Evolutionary conservation across 1,140 invertebrate species (phyloP), one percentile per base, ranked within the genome.

Genomic region (Drosophila ohnishii): DNA sequence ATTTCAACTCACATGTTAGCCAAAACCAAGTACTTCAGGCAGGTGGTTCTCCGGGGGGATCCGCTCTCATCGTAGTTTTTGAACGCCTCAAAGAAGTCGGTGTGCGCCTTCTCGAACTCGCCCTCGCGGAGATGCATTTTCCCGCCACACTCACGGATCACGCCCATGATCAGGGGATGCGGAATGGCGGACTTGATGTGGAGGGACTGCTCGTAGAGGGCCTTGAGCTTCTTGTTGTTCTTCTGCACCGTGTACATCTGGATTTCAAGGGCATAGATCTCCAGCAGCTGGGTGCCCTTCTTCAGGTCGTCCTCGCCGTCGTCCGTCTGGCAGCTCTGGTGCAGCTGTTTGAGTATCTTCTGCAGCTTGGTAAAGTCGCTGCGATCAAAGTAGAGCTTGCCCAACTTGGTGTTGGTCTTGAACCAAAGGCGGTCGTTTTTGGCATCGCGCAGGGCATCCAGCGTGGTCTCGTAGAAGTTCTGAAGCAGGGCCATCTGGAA

Each of bases 171-270:
- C 3, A 99, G 93, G 2, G 99, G 99, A 95, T 99, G 99, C 39
- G 99, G 99, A 92, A 99, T 99, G 55, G 99, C 99, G 53, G 98
- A 99, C 92, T 99, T 99, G 75, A 99, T 99, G 92, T 99, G 98
- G 48, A 99, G 93, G 0, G 98, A 99, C 92, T 99, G 98, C 92
- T 99, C 98, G 92, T 99, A 99, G 1, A 99, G 93, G 5, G 97
- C 96, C 93, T 99, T 99, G 8, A 99, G 92, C 92, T 99, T 99
- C 92, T 99, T 99, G 91, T 99, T 99, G 92, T 99, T 99, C 91
- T 99, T 99, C 93, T 99, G 98, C 60, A 97, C 98, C 2, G 99
- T 99, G 91, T 99, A 99, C 99, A 99, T 99, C 94, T 99, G 99
- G 90, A 99, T 99, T 94, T 99, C 99, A 76, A 99, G 92, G 1